Evolutionary conservation across 2,113 vertebrate species (phyloP).

Genomic region (Engraulis encrasicolus): DNA sequence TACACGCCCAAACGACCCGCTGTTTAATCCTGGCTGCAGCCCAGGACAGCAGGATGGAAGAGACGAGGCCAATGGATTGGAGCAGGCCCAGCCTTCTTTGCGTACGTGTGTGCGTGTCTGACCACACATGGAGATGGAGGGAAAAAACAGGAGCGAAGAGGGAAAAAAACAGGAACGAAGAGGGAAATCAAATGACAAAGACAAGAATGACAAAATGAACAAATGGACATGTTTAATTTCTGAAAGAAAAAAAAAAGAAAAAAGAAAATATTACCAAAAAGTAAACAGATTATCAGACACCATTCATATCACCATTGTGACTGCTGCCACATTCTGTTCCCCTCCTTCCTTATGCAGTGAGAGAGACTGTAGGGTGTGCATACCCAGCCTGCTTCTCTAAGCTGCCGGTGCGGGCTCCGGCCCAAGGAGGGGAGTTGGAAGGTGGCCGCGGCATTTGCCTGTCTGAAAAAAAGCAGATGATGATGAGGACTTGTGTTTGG

Average conservation of each 20-base stretch:
- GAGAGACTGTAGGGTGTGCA: constrained; percentile 53
- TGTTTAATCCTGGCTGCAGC: constrained; percentile 62
- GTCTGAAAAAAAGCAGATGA: too few species aligned
- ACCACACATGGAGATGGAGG: constrained; percentile 49
- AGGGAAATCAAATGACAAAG: constrained; percentile 27
- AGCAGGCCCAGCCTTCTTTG: constrained; percentile 44
- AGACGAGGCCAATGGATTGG: constrained; percentile 42
- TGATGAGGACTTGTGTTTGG: constrained; percentile 78
- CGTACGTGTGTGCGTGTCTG: too few species aligned
- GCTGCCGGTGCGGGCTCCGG: constrained; percentile 62
- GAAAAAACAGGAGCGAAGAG: neutral
- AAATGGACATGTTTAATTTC: neutral
- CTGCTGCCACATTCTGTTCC: neutral
- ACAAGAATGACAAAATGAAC: constrained; percentile 38
- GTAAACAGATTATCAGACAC: neutral
- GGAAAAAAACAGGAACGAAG: constrained; percentile 2
- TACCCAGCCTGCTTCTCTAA: constrained; percentile 59
- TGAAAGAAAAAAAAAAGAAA: neutral
- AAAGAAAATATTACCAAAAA: constrained; percentile 8
- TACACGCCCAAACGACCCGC: constrained; percentile 66
- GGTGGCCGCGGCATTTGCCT: constrained; percentile 67
- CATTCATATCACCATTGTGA: neutral
- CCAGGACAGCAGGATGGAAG: constrained; percentile 52
- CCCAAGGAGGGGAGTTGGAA: constrained; percentile 30
- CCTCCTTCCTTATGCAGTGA: constrained; percentile 31